phyloP scores from a whole-genome alignment of 92 coral and sea anemone genomes.

The Epizoanthus fatuus region DNA sequence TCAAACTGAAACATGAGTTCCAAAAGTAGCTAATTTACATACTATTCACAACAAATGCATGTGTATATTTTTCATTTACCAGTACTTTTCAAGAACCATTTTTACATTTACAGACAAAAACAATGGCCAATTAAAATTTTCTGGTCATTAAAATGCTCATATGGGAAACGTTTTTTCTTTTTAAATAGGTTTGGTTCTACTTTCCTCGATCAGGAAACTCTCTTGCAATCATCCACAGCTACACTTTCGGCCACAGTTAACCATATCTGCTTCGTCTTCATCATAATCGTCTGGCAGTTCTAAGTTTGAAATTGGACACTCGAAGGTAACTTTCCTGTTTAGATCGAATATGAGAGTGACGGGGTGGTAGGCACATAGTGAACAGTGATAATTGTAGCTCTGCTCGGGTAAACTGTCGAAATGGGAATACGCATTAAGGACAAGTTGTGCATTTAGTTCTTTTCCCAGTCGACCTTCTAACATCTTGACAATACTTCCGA shows the following conservation, averaged over 20 bases:
- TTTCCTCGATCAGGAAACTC: constrained; percentile 48
- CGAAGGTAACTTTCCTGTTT: constrained; percentile 65
- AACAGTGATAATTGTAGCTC: constrained; percentile 48
- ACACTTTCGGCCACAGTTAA: constrained; percentile 56
- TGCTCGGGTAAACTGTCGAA: constrained; percentile 58
- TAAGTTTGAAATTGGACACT: constrained; percentile 45
- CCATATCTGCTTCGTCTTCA: constrained; percentile 33
- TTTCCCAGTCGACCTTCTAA: constrained; percentile 33
- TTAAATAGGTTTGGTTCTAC: constrained; percentile 30
- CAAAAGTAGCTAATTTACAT: not conserved
- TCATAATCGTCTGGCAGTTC: constrained; percentile 55
- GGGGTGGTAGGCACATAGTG: constrained; percentile 63
- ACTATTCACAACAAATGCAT: too few relatives aligned
- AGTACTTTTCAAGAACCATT: too few relatives aligned
- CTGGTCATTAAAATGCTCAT: too few relatives aligned
- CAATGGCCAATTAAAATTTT: constrained; percentile 33
- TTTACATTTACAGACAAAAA: too few relatives aligned
- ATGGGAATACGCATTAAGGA: constrained; percentile 58
- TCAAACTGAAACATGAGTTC: not conserved
- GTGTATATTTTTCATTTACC: not conserved
- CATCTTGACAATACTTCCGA: constrained; percentile 58
- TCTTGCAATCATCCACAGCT: constrained; percentile 47
- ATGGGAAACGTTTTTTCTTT: too few relatives aligned
- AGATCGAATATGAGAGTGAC: constrained; percentile 39
- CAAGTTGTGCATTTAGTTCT: constrained; percentile 38